Evolutionary conservation across 2,888 invertebrate genomes (phyloP).

Genomic region (Psylliodes chrysocephalus): DNA sequence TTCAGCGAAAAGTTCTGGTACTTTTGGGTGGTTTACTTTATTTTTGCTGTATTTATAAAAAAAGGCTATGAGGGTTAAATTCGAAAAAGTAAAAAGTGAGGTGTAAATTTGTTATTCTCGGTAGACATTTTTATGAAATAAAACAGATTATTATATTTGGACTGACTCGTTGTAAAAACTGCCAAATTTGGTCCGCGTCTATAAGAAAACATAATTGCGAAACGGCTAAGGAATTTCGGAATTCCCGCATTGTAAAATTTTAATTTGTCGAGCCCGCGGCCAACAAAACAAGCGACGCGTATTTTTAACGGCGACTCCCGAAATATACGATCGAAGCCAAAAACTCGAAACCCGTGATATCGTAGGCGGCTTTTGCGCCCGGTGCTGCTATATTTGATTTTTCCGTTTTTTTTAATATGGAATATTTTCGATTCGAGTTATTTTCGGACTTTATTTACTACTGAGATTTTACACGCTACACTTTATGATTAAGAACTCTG

Average conservation of each 20-base stretch:
- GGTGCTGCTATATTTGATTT: conserved; percentile 45
- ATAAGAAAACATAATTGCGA: conserved; percentile 40
- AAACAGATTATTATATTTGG: too few species aligned
- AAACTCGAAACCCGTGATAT: conserved; percentile 48
- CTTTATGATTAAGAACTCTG: too few species aligned
- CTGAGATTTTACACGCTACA: background rate
- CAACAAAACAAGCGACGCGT: conserved; percentile 42
- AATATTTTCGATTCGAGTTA: conserved; percentile 1
- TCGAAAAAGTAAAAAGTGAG: too few species aligned
- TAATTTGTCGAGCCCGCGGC: conserved; percentile 33
- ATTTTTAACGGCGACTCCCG: too few species aligned
- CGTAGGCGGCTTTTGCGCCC: conserved; percentile 52
- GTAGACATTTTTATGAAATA: too few species aligned
- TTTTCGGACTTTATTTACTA: conserved; percentile 14
- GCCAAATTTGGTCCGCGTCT: conserved; percentile 35
- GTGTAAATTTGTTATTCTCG: too few species aligned
- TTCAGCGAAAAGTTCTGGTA: too few species aligned
- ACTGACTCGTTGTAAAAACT: too few species aligned
- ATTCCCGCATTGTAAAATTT: conserved; percentile 43
- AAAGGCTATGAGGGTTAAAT: too few species aligned
- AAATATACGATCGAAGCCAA: conserved; percentile 30
- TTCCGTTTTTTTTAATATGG: conserved; percentile 7
- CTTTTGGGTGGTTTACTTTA: too few species aligned
- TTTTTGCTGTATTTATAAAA: too few species aligned
- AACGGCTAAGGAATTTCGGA: conserved; percentile 47